Percentiles rank a stretch among this genome's conserved stretches.
Evolutionary conservation across 2,888 invertebrate genomes (phyloP).

Genomic region (Bombyx huttoni): DNA sequence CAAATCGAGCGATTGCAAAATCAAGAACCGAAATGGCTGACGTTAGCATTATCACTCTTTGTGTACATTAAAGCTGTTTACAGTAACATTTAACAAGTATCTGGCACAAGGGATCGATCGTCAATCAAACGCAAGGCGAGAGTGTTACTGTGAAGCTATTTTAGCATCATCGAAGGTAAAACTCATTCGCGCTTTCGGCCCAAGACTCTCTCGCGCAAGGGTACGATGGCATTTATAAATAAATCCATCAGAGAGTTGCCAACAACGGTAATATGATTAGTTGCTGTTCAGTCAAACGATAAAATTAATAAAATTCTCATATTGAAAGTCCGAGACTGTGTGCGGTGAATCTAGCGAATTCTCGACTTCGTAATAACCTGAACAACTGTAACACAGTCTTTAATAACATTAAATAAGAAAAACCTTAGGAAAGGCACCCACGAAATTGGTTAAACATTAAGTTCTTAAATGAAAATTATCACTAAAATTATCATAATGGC

Average conservation of each 20-base stretch:
- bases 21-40: constrained; percentile 17
- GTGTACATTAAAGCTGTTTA: constrained; percentile 39
- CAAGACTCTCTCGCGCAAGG: constrained; percentile 65
- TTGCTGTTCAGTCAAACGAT: constrained; percentile 33
- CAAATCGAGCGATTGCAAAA: constrained; percentile 25
- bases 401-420: too few species aligned
- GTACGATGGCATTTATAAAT: constrained; percentile 64
- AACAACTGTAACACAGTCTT: too few species aligned
- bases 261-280: constrained; percentile 33
- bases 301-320: constrained; percentile 4
- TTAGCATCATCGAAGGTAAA: constrained; percentile 71
- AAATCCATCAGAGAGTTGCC: constrained; percentile 56
- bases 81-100: constrained; percentile 57
- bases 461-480: constrained; percentile 20
- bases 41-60: constrained; percentile 26
- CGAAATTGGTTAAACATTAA: background rate
- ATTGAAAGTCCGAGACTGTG: too few species aligned
- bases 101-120: constrained; percentile 71
- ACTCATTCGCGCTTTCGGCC: constrained; percentile 68
- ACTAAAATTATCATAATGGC: constrained; percentile 47
- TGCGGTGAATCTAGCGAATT: too few species aligned
- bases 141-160: constrained; percentile 66
- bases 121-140: constrained; percentile 73
- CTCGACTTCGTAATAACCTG: too few species aligned
- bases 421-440: too few species aligned